Percentiles rank a stretch among this genome's conserved stretches.
Conservation (phyloP, 92 coral and sea anemone species). For the Porites cylindrica region DNA sequence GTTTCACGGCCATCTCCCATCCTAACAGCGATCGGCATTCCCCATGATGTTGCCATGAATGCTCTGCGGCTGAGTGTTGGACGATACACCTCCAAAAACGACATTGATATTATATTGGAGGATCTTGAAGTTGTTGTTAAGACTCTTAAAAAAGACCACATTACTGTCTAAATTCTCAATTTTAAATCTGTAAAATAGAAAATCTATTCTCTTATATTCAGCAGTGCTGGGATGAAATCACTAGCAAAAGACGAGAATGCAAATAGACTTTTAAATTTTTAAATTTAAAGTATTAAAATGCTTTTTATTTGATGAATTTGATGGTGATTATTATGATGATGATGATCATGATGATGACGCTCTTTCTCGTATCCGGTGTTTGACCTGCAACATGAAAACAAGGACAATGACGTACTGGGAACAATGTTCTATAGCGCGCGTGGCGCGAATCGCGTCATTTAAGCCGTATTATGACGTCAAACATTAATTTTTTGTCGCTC, state of each 20-base stretch:
- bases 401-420: no score
- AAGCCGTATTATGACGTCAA: neutral
- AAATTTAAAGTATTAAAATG: no score
- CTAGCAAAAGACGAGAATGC: no score
- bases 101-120: conserved; percentile 80
- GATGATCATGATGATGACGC: no score
- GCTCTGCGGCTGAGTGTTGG: conserved; percentile 97
- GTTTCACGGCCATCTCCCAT: conserved; percentile 89
- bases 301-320: no score
- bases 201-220: no score
- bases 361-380: no score
- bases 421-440: neutral
- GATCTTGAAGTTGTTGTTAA: conserved; percentile 80
- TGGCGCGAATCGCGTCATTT: neutral
- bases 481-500: neutral
- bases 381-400: no score
- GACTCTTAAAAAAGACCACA: conserved; percentile 33
- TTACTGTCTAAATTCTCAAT: neutral
- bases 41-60: conserved; percentile 85
- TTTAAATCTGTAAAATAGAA: no score
- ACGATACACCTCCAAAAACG: conserved; percentile 77
- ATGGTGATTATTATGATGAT: no score
- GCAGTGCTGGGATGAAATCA: no score
- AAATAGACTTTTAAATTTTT: no score
- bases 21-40: conserved; percentile 92